Percentiles rank a stretch among this genome's conserved stretches.
phyloP scores from a whole-genome alignment of 1,140 invertebrate genomes.

The Bathynomus jamesi region DNA sequence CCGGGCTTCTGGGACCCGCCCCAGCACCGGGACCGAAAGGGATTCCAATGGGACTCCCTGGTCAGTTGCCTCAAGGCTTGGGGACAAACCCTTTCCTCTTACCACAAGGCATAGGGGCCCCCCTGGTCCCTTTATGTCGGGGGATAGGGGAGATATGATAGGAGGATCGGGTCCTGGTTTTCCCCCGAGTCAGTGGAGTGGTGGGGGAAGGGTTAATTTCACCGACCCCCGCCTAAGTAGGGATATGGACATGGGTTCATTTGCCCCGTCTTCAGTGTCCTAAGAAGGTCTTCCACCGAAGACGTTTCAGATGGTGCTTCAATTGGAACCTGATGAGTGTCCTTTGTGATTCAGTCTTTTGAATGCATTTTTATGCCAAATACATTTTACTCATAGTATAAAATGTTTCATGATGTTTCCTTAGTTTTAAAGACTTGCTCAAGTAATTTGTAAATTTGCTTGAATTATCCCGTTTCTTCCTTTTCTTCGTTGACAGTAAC shows the following conservation, averaged over 20 bases:
- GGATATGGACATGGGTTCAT: constrained; percentile 27
- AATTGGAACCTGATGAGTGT: too few relatives aligned
- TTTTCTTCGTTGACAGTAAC: too few relatives aligned
- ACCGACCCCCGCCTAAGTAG: constrained; percentile 19
- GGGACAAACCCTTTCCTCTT: constrained; percentile 4
- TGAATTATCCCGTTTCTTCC: too few relatives aligned
- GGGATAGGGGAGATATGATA: constrained; percentile 20
- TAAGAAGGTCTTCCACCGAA: too few relatives aligned
- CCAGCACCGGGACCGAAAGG: not conserved
- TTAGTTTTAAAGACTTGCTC: too few relatives aligned
- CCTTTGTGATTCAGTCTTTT: too few relatives aligned
- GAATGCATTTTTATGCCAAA: too few relatives aligned
- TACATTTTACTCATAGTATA: too few relatives aligned
- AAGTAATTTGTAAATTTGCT: too few relatives aligned
- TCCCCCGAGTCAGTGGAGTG: not conserved
- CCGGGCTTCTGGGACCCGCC: constrained; percentile 17
- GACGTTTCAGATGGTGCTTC: too few relatives aligned
- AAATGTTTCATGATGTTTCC: too few relatives aligned
- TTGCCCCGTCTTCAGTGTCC: too few relatives aligned
- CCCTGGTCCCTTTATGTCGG: constrained; percentile 14
- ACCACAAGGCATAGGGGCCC: constrained; percentile 10
- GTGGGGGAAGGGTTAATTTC: constrained; percentile 15
- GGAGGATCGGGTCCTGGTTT: constrained; percentile 4
- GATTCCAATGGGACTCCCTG: not conserved
- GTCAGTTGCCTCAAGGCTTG: not conserved